Evolutionary conservation across 1,140 invertebrate species (phyloP).

Genomic region (Sitobion miscanthi): DNA sequence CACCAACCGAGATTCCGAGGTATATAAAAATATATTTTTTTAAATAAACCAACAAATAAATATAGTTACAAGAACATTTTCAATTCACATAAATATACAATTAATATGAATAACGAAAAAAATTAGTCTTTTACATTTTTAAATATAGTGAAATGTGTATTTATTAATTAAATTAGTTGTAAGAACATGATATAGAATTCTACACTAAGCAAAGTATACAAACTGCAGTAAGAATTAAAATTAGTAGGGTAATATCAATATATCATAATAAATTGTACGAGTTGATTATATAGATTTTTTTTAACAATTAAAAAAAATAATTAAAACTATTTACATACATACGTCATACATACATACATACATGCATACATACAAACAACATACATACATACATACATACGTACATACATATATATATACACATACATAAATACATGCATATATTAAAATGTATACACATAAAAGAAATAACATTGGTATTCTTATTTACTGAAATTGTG

Average conservation of each 20-base stretch:
- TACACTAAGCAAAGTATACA: neutral
- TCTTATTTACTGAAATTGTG: neutral
- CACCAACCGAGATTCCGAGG: conserved; percentile 28
- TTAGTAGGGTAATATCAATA: neutral
- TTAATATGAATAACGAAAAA: neutral
- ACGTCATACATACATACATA: too few species aligned
- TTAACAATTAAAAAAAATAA: too few species aligned
- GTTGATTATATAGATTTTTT: neutral
- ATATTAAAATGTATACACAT: too few species aligned
- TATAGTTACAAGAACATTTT: neutral
- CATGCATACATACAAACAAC: too few species aligned
- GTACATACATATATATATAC: too few species aligned
- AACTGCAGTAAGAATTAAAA: neutral
- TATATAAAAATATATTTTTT: neutral
- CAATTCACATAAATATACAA: neutral
- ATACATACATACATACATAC: too few species aligned
- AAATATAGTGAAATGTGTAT: neutral
- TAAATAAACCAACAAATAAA: neutral
- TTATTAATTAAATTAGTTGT: neutral
- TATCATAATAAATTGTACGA: neutral
- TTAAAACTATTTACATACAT: neutral
- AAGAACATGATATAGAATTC: neutral
- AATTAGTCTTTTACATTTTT: neutral
- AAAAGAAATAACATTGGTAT: too few species aligned
- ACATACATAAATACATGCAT: too few species aligned